These are phyloP conservation scores for Rhinoderma darwinii DNA, from an alignment of 2,113 vertebrate genomes.

Conservation along the genomic window DNA sequence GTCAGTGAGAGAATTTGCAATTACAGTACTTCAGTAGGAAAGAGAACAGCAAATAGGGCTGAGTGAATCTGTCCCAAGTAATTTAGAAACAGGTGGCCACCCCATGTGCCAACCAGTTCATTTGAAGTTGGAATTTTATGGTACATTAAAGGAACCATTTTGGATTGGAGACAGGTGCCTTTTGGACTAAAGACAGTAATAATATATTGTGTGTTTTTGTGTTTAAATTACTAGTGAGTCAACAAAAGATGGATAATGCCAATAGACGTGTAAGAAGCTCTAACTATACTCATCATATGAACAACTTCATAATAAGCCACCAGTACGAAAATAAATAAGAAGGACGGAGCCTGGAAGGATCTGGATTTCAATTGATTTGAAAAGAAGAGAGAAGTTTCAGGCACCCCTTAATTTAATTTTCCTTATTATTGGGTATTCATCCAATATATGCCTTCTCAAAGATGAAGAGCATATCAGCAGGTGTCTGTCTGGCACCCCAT, in stretches of 20 bases:
- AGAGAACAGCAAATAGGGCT: conserved; percentile 30
- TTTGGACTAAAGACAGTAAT: conserved; percentile 12
- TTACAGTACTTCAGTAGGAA: conserved; percentile 21
- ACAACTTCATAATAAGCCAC: not conserved
- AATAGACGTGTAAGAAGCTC: not conserved
- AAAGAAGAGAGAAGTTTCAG: not conserved
- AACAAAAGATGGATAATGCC: not conserved
- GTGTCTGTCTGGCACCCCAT: conserved; percentile 26
- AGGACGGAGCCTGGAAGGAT: not conserved
- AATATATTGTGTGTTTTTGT: conserved; percentile 21
- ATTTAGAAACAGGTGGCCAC: conserved; percentile 56
- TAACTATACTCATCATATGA: not conserved
- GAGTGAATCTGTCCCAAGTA: conserved; percentile 44
- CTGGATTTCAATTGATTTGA: not conserved
- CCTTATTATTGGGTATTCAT: not conserved
- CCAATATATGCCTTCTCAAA: conserved; percentile 15
- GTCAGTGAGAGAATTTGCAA: conserved; percentile 31
- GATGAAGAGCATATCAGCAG: conserved; percentile 37
- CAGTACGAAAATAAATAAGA: not conserved
- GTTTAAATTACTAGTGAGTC: not conserved
- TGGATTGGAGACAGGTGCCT: conserved; percentile 56
- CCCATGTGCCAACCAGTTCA: conserved; percentile 50
- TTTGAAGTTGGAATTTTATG: conserved; percentile 54
- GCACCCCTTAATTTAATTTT: not conserved
- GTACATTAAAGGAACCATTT: conserved; percentile 52